Percentiles rank a stretch among this genome's conserved stretches.
phyloP scores from a whole-genome alignment of 2,113 vertebrate genomes.

The Crotalus viridis region DNA sequence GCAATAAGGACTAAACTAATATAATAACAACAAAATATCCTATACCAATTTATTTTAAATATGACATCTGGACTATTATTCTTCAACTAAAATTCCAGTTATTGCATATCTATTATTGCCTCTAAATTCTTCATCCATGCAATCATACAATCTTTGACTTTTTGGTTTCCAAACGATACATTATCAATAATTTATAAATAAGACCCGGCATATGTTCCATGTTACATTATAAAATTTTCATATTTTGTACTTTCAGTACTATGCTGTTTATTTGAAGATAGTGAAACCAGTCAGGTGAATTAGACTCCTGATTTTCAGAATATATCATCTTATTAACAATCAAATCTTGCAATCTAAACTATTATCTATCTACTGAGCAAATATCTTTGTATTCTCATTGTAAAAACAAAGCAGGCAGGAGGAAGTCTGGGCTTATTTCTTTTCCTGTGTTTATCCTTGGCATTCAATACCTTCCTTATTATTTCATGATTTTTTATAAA shows the following conservation, averaged over 20 bases:
- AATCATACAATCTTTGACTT: neutral
- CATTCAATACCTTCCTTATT: neutral
- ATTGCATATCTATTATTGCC: neutral
- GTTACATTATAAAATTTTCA: neutral
- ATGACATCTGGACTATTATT: neutral
- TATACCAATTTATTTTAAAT: neutral
- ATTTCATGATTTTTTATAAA: neutral
- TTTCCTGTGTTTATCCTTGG: neutral
- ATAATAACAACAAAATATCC: neutral
- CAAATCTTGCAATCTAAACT: neutral
- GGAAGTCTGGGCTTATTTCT: neutral
- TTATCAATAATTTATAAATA: neutral
- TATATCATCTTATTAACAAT: neutral
- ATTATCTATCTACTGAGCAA: neutral
- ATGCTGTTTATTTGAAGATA: neutral
- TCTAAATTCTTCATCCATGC: neutral
- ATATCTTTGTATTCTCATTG: neutral
- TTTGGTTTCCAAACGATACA: neutral
- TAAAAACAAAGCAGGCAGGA: neutral
- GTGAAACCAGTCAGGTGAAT: neutral
- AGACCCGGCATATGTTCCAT: neutral
- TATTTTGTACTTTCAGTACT: neutral
- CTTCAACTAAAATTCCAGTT: neutral
- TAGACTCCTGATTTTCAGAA: neutral
- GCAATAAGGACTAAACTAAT: neutral